Evolutionary conservation across 2,113 vertebrate species (phyloP).

Genomic region (Sebastes fasciatus): DNA sequence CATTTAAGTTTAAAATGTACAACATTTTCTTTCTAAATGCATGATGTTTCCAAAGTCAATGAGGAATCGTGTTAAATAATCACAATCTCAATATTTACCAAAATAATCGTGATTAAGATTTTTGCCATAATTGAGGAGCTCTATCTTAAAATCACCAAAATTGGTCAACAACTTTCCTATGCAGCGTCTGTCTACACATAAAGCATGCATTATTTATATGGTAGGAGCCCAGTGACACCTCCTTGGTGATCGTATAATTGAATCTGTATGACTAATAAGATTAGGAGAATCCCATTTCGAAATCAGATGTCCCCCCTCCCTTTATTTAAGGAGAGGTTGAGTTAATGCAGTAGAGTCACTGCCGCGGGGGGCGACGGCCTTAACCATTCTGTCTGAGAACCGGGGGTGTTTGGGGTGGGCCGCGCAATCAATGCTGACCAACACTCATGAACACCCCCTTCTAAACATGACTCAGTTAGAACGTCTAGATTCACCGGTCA

Average conservation of each 20-base stretch:
- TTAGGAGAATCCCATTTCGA: constrained; percentile 76
- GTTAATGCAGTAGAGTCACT: constrained; percentile 85
- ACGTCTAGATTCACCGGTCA: constrained; percentile 77
- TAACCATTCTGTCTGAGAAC: constrained; percentile 86
- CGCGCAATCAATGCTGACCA: constrained; percentile 81
- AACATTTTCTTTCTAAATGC: no score
- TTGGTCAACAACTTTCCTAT: background rate
- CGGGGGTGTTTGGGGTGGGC: constrained; percentile 79
- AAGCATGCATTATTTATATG: constrained; percentile 32
- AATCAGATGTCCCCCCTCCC: constrained; percentile 60
- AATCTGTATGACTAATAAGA: constrained; percentile 76
- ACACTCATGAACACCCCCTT: constrained; percentile 81
- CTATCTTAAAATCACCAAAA: constrained; percentile 6
- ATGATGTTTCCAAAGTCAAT: no score
- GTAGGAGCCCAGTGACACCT: constrained; percentile 50
- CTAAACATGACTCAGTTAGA: constrained; percentile 66
- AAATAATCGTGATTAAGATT: no score
- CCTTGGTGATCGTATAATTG: constrained; percentile 58
- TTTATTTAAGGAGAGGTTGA: constrained; percentile 69
- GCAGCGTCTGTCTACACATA: constrained; percentile 22
- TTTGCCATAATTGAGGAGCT: no score
- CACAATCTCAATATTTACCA: no score
- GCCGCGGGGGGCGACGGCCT: constrained; percentile 82
- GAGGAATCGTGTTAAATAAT: no score
- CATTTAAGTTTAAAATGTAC: no score